Base-by-base conservation (phyloP, 2,113 vertebrate genomes). In the Lagopus leucura region DNA sequence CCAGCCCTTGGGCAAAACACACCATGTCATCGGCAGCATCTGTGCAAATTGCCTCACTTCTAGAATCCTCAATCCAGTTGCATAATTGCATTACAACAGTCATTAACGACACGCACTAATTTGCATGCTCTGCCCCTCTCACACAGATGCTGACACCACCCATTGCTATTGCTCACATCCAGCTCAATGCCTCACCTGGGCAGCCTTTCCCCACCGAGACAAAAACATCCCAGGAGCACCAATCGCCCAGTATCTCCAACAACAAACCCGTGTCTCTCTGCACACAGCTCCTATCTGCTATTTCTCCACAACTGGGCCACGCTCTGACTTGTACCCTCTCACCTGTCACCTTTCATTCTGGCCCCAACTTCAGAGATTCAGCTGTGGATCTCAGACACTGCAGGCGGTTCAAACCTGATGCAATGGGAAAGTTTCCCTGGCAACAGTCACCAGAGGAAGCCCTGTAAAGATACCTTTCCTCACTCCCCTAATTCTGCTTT, bases 361-460 rank as follows among this genome's bases (percentile, higher is more conserved):
- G 82, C 82, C 80, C 58, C 70, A 91, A 71, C 27, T 10, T 9
- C 48, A 72, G 90, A 75, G 57, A 88, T 72, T 94, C 82, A 88
- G 79, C 79, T 82, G 77, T 61, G 50, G 72, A 82, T 95, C 94
- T 92, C 86, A 86, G 80, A 81, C 65, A 85, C 86, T 82, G 90
- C 90, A 0, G 4, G 80, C 92, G 76, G 91, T 86, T 92, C 73
- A 86, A 94, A 69, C 73, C 73, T 32, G 50, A 58, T 90, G 88
- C 54, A 88, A 72, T 64, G 91, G 21, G 93, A 94, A 79, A 92
- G 96, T 97, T 97, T 94, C 96, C 96, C 75, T 96, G 94, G 96
- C 95, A 97, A 97, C 95, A 86, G 93, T 90, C 93, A 69, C 96
- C 88, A 78, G 66, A 93, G 93, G 92, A 97, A 97, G 95, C 72